Percentiles rank a stretch among this genome's conserved stretches.
phyloP scores from a whole-genome alignment of 2,113 vertebrate species.

The Amphilophus citrinellus region DNA sequence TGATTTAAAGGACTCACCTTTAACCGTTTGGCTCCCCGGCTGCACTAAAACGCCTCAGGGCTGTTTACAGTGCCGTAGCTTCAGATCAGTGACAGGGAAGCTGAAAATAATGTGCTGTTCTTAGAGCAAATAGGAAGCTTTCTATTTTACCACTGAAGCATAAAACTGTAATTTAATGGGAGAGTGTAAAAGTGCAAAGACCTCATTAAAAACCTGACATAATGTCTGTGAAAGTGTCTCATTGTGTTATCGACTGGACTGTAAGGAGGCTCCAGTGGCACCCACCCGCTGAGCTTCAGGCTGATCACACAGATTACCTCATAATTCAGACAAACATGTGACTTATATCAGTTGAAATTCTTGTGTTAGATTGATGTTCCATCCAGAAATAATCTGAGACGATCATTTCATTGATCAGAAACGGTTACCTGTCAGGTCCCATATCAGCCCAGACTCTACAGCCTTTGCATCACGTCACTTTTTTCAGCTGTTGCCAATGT shows the following conservation, averaged over 20 bases:
- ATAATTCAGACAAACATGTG: not conserved
- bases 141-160: not conserved
- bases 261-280: not conserved
- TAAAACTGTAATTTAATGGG: not conserved
- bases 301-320: not conserved
- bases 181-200: slow-evolving; percentile 23
- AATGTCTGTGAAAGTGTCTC: slow-evolving; percentile 13
- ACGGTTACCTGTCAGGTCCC: not conserved
- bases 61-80: not conserved
- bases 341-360: not conserved
- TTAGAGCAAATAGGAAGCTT: not conserved
- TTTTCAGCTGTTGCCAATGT: not conserved
- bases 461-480: not conserved
- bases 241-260: slow-evolving; percentile 7
- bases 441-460: not conserved
- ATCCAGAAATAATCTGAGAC: not conserved
- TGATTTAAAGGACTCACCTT: not conserved
- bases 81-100: not conserved
- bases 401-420: not conserved
- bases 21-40: not conserved
- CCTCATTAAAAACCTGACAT: slow-evolving; percentile 35
- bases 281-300: not conserved
- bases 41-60: not conserved
- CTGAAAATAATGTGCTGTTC: not conserved
- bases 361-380: not conserved